phyloP scores from a whole-genome alignment of 2,888 invertebrate species.

The Cantharis rustica region DNA sequence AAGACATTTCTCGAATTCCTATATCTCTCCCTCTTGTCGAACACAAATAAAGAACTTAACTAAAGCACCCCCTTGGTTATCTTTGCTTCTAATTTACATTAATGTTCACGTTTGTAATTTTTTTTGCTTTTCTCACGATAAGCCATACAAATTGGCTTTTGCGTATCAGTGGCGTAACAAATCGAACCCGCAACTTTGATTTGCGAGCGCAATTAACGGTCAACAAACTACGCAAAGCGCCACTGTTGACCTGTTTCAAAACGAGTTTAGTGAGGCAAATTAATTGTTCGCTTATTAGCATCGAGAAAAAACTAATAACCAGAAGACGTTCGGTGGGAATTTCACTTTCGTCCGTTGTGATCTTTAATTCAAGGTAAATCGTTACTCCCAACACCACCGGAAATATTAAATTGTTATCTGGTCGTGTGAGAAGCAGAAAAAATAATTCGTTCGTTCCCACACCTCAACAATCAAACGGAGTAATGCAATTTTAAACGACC shows the following conservation, averaged over 20 bases:
- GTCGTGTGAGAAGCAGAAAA: slow-evolving; percentile 26
- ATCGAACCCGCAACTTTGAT: not conserved
- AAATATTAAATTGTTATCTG: slow-evolving; percentile 22
- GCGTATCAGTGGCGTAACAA: not conserved
- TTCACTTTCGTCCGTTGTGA: slow-evolving; percentile 17
- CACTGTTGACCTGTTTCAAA: not conserved
- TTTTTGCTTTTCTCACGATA: slow-evolving; percentile 10
- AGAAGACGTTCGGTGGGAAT: not conserved
- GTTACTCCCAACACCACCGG: slow-evolving; percentile 19
- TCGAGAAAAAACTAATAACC: not conserved
- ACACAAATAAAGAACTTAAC: slow-evolving; percentile 21
- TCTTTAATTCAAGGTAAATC: slow-evolving; percentile 15
- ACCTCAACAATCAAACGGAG: slow-evolving; percentile 1
- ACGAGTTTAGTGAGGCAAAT: not conserved
- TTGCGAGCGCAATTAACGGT: not conserved
- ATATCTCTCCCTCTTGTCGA: slow-evolving; percentile 21
- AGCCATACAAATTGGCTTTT: slow-evolving; percentile 7
- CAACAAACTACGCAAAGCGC: not conserved
- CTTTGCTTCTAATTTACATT: slow-evolving; percentile 22
- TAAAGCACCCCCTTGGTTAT: slow-evolving; percentile 25
- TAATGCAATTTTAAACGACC: not conserved
- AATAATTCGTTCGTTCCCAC: slow-evolving; percentile 24
- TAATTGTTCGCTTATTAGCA: not conserved
- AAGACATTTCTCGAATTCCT: slow-evolving; percentile 16
- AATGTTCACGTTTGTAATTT: slow-evolving; percentile 13